Evolutionary conservation across 2,113 vertebrate genomes (phyloP).

Genomic region (Irena cyanogastra): DNA sequence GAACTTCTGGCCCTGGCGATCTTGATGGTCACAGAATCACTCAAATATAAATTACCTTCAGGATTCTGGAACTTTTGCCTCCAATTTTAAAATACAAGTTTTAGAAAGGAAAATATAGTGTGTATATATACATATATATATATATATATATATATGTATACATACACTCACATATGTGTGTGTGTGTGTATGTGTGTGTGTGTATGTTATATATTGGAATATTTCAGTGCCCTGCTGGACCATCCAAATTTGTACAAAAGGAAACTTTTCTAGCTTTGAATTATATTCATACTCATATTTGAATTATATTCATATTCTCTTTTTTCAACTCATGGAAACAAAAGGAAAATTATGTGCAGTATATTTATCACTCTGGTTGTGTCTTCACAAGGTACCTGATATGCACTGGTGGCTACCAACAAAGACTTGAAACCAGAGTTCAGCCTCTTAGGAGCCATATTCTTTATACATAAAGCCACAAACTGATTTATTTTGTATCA

Average conservation of each 20-base stretch:
- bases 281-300: background rate
- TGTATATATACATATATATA: background rate
- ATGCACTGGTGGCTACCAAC: background rate
- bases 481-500: background rate
- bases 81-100: background rate
- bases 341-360: background rate
- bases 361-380: background rate
- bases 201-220: background rate
- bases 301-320: background rate
- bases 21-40: rapidly evolving
- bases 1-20: too few relatives aligned
- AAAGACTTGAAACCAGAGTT: background rate
- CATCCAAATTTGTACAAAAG: background rate
- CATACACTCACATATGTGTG: too few relatives aligned
- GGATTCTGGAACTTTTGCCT: background rate
- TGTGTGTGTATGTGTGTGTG: too few relatives aligned
- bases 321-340: background rate
- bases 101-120: background rate
- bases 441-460: background rate
- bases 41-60: background rate
- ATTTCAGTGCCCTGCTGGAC: background rate
- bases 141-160: too few relatives aligned
- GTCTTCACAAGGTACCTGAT: background rate
- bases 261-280: background rate
- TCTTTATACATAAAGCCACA: background rate